Percentiles rank a stretch among this genome's conserved stretches.
Evolutionary conservation across 2,113 vertebrate genomes (phyloP).

Genomic region (Onychorhynchus coronatus): DNA sequence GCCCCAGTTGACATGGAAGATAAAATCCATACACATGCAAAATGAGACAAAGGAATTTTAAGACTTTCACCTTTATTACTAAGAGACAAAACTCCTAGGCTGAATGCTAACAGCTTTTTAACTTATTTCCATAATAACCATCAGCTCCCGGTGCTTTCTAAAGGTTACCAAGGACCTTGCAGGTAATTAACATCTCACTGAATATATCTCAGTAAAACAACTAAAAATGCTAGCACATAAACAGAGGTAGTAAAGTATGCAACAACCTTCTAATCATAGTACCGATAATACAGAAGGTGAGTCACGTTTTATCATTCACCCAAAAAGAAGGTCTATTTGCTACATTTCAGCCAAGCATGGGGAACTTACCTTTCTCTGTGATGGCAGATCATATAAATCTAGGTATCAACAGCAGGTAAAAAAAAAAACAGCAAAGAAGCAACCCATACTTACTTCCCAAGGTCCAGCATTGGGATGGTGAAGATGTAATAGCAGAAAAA

Average conservation of each 20-base stretch:
- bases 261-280: neutral
- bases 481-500: neutral
- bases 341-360: neutral
- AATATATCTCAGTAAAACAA: neutral
- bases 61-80: neutral
- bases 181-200: constrained; percentile 6
- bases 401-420: neutral
- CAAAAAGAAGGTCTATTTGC: neutral
- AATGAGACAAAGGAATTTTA: neutral
- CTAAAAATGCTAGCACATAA: neutral
- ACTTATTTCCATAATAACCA: neutral
- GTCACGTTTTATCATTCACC: neutral
- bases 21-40: neutral
- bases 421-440: neutral
- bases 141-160: neutral
- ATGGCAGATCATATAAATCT: neutral
- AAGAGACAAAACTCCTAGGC: neutral
- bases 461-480: neutral
- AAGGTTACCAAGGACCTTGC: neutral
- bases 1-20: neutral
- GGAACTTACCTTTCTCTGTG: constrained; percentile 12
- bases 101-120: neutral
- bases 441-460: neutral
- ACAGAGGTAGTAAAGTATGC: neutral
- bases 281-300: neutral